phyloP scores from a whole-genome alignment of 2,888 invertebrate species.

The Campoplex capitator region DNA sequence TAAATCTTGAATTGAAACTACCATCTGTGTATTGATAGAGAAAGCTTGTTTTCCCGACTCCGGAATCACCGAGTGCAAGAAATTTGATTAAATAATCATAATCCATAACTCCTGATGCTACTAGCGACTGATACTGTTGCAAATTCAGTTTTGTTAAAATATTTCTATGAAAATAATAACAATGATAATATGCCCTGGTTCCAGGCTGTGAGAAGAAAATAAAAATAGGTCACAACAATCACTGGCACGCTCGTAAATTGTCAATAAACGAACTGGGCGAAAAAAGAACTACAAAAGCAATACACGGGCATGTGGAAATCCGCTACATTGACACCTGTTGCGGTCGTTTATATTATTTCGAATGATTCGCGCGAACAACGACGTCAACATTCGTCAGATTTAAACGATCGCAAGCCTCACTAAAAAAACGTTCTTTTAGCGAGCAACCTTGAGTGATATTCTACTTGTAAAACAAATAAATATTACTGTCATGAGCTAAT shows the following conservation, averaged over 20 bases:
- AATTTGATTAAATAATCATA: slow-evolving; percentile 97
- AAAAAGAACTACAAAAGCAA: slow-evolving; percentile 29
- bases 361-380: slow-evolving; percentile 48
- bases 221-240: slow-evolving; percentile 45
- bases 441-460: neutral
- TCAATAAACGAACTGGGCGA: slow-evolving; percentile 38
- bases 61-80: slow-evolving; percentile 97
- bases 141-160: slow-evolving; percentile 3
- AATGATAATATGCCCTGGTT: neutral
- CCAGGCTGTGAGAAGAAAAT: neutral
- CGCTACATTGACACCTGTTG: slow-evolving; percentile 78
- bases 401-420: neutral
- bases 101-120: slow-evolving; percentile 86
- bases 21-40: slow-evolving; percentile 98
- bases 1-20: slow-evolving; percentile 95
- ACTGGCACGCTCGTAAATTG: slow-evolving; percentile 34
- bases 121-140: slow-evolving; percentile 3
- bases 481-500: slow-evolving; percentile 55
- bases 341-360: slow-evolving; percentile 64
- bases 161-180: neutral
- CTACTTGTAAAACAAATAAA: slow-evolving; percentile 8
- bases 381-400: neutral
- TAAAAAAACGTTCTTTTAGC: neutral
- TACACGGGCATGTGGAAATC: slow-evolving; percentile 54
- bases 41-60: slow-evolving; percentile 98